Evolutionary conservation across 2,888 invertebrate species (phyloP), one percentile per base, ranked within the genome.

Genomic region (Epiblema foenella): DNA sequence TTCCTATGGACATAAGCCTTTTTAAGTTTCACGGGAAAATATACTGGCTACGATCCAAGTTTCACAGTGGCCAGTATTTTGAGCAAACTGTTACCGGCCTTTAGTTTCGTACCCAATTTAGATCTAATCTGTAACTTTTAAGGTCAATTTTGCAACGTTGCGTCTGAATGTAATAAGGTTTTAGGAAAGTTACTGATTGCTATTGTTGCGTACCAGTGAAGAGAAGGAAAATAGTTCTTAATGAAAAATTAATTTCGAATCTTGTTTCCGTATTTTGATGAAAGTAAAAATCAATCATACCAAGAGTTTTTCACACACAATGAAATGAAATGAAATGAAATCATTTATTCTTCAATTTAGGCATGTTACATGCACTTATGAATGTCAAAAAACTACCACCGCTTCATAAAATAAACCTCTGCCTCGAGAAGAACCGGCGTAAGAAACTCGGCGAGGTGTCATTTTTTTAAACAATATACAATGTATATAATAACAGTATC

Each of bases 1-100:
- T 11, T 12, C 1, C 10, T 24, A 17, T 18, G 24, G n/a, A 11
- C 24, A 10, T 46, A n/a, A 12, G 46, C 42, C 42, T 4, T 60
- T 46, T 20, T 24, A 42, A 9, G 15, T 17, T 29, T 17, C 7
- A 2, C 18, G 24, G 4, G 2, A 24, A 46, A 9, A 46, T 15
- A 24, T 24, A 11, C 24, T 60, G 60, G 60, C 60, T 46, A 24
- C n/a, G 24, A 12, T 60, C 60, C 60, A 60, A 60, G 24, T 42
- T 60, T 60, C 42, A 17, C 3, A 15, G 24, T 24, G 24, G 24
- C 46, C 15, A 11, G 24, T 29, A 24, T 29, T 60, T 39, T 29
- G 4, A 24, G 10, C 20, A 58, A 42, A 18, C 46, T 24, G 42
- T n/a, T 46, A 59, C 15, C 15, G 20, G 24, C 15, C 24, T 60